These are phyloP conservation scores for Vandiemenella viatica DNA, from an alignment of 2,888 invertebrate genomes.

Conservation along the genomic window DNA sequence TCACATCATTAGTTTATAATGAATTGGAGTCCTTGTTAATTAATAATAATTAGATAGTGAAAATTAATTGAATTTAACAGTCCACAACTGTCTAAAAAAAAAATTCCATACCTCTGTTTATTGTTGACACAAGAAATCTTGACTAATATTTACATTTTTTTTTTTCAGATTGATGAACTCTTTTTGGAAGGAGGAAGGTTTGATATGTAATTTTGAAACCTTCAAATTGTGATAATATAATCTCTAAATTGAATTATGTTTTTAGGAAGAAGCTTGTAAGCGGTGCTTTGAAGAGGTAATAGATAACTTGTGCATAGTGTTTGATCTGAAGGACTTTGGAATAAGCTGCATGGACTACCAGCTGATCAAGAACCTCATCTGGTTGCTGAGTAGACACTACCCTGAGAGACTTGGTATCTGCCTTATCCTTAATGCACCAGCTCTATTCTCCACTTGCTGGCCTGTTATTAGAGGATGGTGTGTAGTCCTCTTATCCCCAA, in stretches of 20 bases:
- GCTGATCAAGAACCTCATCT: constrained; percentile 61
- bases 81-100: no score
- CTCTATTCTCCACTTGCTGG: constrained; percentile 65
- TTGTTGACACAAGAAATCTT: no score
- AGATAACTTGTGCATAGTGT: constrained; percentile 65
- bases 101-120: no score
- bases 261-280: constrained; percentile 59
- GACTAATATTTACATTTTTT: no score
- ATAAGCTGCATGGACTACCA: constrained; percentile 68
- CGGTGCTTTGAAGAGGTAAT: constrained; percentile 64
- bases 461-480: constrained; percentile 58
- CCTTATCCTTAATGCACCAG: constrained; percentile 56
- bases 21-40: no score
- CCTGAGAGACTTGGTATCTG: constrained; percentile 65
- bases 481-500: constrained; percentile 22
- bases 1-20: no score
- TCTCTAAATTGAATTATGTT: not conserved
- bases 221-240: not conserved
- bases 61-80: no score
- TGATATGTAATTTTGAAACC: not conserved
- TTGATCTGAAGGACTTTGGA: constrained; percentile 59
- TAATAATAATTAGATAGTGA: no score
- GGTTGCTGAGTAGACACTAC: constrained; percentile 60
- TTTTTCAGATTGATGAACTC: no score
- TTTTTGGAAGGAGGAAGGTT: not conserved